Base-by-base conservation (phyloP, 2,888 invertebrate species). In the Phanerotoma sp. region DNA sequence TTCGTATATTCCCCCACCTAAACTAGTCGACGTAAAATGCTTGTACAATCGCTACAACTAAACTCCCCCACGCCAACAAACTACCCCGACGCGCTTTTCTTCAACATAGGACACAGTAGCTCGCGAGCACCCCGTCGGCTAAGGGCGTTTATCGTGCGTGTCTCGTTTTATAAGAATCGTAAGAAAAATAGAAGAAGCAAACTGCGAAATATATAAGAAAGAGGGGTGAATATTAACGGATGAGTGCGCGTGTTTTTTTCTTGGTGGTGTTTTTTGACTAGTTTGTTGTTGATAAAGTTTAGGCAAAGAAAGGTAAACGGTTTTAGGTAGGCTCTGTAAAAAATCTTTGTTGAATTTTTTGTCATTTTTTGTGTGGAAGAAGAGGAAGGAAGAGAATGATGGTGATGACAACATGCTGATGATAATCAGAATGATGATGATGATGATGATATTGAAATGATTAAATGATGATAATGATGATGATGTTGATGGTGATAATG, bases 81-180 rank as follows among this genome's bases (percentile, higher is more conserved):
- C 20, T 35, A 38, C 22, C 28, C 37, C 37, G 18, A 41, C 53
- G 55, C 56, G 57, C 45, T 57, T 56, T 46, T 30, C 70, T 71
- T 71, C 71, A 71, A 75, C 74, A 74, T 74, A 76, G 72, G 60
- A 62, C 61, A 75, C 77, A 77, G 77, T 77, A 75, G 77, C 76
- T 77, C 69, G 68, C 73, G 74, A 71, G 75, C 74, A 71, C 66
- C 71, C 68, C 66, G 62, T 62, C 69, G 68, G 69, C 56, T 65
- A 71, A 73, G 74, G 75, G 73, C 62, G n/a, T n/a, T n/a, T 62
- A 54, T 62, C 67, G 62, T 65, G 65, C 67, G 65, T 68, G 48
- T 25, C 25, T 25, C 25, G 7, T n/a, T 25, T 25, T 25, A 25
- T 25, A 25, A 25, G n/a, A 42, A 60, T 55, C 55, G 47, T 52